Base-by-base conservation (phyloP, 92 coral and sea anemone genomes). In the Ricordea florida region DNA sequence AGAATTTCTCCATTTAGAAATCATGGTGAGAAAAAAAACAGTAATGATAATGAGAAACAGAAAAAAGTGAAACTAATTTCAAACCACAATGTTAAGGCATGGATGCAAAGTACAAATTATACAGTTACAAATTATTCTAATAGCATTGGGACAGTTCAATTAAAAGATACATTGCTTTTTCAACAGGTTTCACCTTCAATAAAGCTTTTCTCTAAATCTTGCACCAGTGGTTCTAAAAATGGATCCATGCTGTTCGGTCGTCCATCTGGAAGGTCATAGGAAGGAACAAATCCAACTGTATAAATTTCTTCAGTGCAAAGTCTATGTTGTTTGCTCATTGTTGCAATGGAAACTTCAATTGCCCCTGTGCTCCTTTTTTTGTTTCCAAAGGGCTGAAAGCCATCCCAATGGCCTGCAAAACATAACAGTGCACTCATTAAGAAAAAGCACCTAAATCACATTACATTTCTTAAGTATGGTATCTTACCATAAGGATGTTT, bases 211-310 rank as follows among this genome's bases (percentile, higher is more conserved):
- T 81, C 92, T 17, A 81, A 55, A 32, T 87, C 88, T 60, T 53
- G 49, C 25, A 87, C 67, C 38, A 87, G 42, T 51, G 87, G 84
- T 33, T 81, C 80, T 34, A 87, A 66, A 64, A 87, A 81, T 10
- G 88, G 88, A 63, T 87, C 92, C 29, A 87, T 26, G 60, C 81
- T 61, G 60, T 81, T 82, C 33, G 92, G 92, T 22, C 77, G 27
- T 76, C 21, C 88, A 56, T 76, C 85, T 60, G 92, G 88, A 51
- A 82, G 77, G 35, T 81, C 88, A 81, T 81, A 87, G 4, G 88
- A 87, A 1, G 92, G 92, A 53, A 87, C 88, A 87, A 82, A 81
- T 37, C 87, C 92, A 51, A 87, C 76, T 18, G 84, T 74, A 35
- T 80, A 87, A 62, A 80, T 61, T 64, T 87, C 88, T n/a, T 77